Base-by-base conservation (phyloP, 92 coral and sea anemone species). In the Palythoa heliodiscus region DNA sequence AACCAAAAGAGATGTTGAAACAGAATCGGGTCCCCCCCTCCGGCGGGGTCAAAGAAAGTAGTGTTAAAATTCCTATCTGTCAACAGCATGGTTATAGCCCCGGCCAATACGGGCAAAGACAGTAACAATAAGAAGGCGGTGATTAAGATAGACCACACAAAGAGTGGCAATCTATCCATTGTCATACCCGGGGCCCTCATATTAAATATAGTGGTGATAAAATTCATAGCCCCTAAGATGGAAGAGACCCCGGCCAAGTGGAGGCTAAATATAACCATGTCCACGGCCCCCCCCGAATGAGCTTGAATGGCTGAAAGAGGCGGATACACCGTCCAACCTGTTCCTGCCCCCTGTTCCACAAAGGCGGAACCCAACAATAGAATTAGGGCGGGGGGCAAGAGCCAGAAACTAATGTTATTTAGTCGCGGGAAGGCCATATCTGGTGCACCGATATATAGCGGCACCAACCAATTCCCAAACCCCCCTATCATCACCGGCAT, bases 1-100 rank as follows among this genome's bases (percentile, higher is more conserved):
- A 93, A 93, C 91, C 95, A 93, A 88, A 93, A 93, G 84, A 93
- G 88, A 86, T 93, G 95, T 77, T 93, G 95, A 85, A 90, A 93
- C 79, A 93, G 89, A 83, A 93, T 93, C 48, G 95, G 95, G 69
- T 93, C 95, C 84, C 95, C 95, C 50, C 95, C 95, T 67, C 93
- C 93, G 40, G 91, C 89, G 43, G 95, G 95, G 84, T 93, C 95
- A 88, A 93, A 93, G 76, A 93, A 93, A 76, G 93, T 87, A 47
- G 95, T 93, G 91, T 93, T 93, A 90, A 90, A 93, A 73, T 93
- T 93, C 78, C 93, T 85, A 86, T 93, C 95, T 78, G 91, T 87
- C 86, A 92, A 87, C 68, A 92, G 88, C 91, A 92, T 90, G 71
- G 93, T 90, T 58, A 93, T 90, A 7, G 87, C 93, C 52, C 96